Conservation (phyloP, 2,797 vertebrate species). For the Sebastes kiyomatsui region DNA sequence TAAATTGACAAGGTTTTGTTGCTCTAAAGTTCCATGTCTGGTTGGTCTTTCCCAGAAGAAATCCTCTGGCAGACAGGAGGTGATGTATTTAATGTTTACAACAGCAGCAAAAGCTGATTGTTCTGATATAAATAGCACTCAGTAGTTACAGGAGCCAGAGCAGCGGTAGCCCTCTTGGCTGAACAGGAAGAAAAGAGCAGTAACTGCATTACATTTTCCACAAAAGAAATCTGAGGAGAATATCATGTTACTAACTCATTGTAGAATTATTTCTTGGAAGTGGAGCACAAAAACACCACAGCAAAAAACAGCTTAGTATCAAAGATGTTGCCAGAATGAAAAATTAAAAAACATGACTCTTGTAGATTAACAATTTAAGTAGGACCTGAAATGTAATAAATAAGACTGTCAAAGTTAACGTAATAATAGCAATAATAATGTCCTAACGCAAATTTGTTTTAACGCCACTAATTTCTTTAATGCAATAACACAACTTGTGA, state of each 20-base stretch:
- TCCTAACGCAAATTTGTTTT: too few relatives aligned
- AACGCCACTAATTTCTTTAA: too few relatives aligned
- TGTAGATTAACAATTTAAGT: not conserved
- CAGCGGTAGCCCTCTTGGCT: not conserved
- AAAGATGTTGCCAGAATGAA: not conserved
- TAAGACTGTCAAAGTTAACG: too few relatives aligned
- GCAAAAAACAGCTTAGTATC: not conserved
- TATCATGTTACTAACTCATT: not conserved
- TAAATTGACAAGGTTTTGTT: not conserved
- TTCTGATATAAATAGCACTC: constrained; percentile 22
- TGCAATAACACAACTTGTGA: too few relatives aligned
- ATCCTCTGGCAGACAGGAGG: constrained; percentile 12
- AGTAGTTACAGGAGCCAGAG: constrained; percentile 11
- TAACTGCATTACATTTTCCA: not conserved
- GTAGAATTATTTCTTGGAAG: not conserved
- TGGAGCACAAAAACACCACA: not conserved
- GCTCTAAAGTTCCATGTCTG: not conserved
- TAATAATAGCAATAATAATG: too few relatives aligned
- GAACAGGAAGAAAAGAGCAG: not conserved
- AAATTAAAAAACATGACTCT: not conserved
- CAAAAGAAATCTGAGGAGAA: not conserved
- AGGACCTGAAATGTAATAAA: not conserved
- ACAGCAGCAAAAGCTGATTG: constrained; percentile 12
- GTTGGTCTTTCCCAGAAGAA: constrained; percentile 6
- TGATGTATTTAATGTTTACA: constrained; percentile 28